Evolutionary conservation across 2,888 invertebrate genomes (phyloP).

Genomic region (Meteorus cinctellus): DNA sequence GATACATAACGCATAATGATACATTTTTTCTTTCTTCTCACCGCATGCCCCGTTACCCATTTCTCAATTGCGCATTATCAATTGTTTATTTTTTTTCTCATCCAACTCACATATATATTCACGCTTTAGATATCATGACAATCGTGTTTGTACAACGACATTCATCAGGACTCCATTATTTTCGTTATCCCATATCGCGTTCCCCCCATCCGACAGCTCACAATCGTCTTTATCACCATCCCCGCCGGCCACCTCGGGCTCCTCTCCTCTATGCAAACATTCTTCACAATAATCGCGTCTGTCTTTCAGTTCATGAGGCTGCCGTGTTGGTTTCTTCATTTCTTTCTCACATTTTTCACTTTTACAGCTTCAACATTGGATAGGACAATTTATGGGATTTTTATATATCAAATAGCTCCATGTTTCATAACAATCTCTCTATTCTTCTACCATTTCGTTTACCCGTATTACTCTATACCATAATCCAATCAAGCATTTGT

Average conservation of each 20-base stretch:
- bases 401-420: neutral
- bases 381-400: no score
- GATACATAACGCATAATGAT: neutral
- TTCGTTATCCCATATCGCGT: neutral
- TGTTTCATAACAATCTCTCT: neutral
- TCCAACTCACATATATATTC: neutral
- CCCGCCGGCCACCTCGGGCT: neutral
- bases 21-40: no score
- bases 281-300: constrained; percentile 1
- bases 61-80: neutral
- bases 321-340: neutral
- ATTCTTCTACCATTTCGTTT: neutral
- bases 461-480: no score
- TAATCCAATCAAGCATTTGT: no score
- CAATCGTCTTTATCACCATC: neutral
- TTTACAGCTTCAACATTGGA: neutral
- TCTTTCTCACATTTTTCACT: constrained; percentile 33
- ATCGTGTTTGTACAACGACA: neutral
- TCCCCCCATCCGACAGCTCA: no score
- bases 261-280: neutral
- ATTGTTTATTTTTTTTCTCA: no score
- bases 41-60: neutral
- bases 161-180: neutral
- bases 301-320: neutral
- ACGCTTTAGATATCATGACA: neutral